phyloP scores from a whole-genome alignment of 2,797 vertebrate genomes.

The Anolis apletophallus region DNA sequence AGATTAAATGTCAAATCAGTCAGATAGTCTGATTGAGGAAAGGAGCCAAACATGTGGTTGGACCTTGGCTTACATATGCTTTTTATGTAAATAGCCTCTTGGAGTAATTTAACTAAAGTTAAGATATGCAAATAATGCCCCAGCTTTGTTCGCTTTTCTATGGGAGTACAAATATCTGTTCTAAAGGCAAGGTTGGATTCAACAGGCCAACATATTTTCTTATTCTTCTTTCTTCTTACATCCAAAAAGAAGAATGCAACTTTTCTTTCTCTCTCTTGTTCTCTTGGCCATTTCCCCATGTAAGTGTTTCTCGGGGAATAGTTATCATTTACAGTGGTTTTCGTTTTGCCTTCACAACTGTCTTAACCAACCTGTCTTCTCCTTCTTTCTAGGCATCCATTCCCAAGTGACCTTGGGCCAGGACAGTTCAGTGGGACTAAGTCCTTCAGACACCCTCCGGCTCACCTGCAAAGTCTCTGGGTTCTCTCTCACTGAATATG shows the following conservation, averaged over 20 bases:
- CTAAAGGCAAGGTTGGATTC: not conserved
- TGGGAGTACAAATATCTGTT: not conserved
- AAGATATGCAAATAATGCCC: not conserved
- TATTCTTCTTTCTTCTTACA: no score
- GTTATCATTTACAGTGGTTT: not conserved
- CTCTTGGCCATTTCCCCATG: not conserved
- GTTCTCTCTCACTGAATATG: not conserved
- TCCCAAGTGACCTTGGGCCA: not conserved
- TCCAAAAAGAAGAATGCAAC: not conserved
- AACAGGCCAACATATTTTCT: no score
- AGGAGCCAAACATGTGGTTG: not conserved
- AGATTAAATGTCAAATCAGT: not conserved
- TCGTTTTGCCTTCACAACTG: accelerated
- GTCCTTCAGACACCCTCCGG: not conserved
- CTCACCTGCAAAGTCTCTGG: not conserved
- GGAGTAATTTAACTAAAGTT: not conserved
- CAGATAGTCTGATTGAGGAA: not conserved
- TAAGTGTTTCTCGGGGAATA: not conserved
- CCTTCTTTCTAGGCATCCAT: not conserved
- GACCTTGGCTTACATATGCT: not conserved
- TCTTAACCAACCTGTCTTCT: not conserved
- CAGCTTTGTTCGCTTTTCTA: not conserved
- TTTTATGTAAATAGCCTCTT: not conserved
- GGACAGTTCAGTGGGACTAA: not conserved
- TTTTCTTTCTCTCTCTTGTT: not conserved